Conservation (phyloP, 2,888 invertebrate species). For the Euzophera pinguis region DNA sequence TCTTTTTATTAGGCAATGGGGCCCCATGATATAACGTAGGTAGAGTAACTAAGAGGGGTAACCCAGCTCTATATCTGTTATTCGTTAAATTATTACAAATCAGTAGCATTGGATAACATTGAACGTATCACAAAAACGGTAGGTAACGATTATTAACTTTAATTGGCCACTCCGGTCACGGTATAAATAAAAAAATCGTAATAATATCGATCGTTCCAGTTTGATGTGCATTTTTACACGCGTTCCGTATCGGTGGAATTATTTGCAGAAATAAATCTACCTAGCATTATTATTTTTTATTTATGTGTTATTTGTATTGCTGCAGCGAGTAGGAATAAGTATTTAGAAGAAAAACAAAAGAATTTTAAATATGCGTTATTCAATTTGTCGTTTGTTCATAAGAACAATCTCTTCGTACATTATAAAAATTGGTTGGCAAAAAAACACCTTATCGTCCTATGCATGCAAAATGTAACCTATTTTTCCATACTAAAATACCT, state of each 20-base stretch:
- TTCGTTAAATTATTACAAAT: neutral
- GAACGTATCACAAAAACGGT: neutral
- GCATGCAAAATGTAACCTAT: too few relatives aligned
- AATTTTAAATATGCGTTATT: too few relatives aligned
- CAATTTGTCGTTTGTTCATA: too few relatives aligned
- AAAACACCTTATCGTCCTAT: too few relatives aligned
- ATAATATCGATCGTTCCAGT: constrained; percentile 22
- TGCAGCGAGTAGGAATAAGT: neutral
- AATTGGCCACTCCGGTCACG: constrained; percentile 23
- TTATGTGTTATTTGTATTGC: neutral
- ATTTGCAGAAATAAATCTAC: constrained; percentile 54
- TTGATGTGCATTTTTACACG: constrained; percentile 59
- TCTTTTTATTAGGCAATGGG: too few relatives aligned
- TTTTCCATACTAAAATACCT: too few relatives aligned
- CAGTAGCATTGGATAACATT: neutral
- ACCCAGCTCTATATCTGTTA: too few relatives aligned
- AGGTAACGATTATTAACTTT: constrained; percentile 3
- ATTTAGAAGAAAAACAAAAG: neutral
- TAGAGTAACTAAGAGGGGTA: too few relatives aligned
- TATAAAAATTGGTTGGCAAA: too few relatives aligned
- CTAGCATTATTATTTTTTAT: too few relatives aligned
- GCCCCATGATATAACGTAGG: too few relatives aligned
- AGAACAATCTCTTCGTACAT: too few relatives aligned
- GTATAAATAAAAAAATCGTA: constrained; percentile 32
- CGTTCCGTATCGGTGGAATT: constrained; percentile 35